These are phyloP conservation scores for Philereme vetulata DNA, from an alignment of 2,888 invertebrate genomes.

Conservation along the genomic window DNA sequence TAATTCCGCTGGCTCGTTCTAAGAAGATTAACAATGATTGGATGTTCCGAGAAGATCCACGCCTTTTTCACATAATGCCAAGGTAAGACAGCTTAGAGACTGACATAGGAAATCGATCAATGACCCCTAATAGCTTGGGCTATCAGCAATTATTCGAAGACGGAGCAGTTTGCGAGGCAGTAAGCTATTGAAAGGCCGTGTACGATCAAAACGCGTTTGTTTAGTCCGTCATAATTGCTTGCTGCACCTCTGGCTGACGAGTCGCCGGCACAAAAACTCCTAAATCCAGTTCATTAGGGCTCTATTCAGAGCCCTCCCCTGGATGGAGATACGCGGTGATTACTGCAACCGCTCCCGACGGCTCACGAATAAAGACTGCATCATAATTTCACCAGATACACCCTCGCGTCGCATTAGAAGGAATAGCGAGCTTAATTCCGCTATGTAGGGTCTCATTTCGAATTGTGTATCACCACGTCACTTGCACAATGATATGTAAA, in stretches of 20 bases:
- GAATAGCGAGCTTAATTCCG: conserved; percentile 64
- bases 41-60: conserved; percentile 75
- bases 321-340: conserved; percentile 84
- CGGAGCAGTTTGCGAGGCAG: conserved; percentile 46
- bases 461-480: conserved; percentile 59
- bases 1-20: conserved; percentile 73
- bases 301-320: conserved; percentile 81
- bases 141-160: conserved; percentile 53
- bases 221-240: conserved; percentile 81
- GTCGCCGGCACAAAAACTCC: conserved; percentile 81
- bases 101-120: conserved; percentile 62
- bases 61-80: conserved; percentile 64
- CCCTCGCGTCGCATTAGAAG: conserved; percentile 58
- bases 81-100: conserved; percentile 61
- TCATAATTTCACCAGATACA: conserved; percentile 84
- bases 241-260: conserved; percentile 80
- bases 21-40: conserved; percentile 83
- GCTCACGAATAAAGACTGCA: conserved; percentile 84
- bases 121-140: conserved; percentile 44
- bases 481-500: conserved; percentile 84
- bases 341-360: conserved; percentile 84
- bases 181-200: conserved; percentile 64
- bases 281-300: conserved; percentile 84
- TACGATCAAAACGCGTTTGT: conserved; percentile 69
- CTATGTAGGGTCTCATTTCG: conserved; percentile 63